Evolutionary conservation across 1,140 invertebrate genomes (phyloP).

Genomic region (Hylaeus volcanicus): DNA sequence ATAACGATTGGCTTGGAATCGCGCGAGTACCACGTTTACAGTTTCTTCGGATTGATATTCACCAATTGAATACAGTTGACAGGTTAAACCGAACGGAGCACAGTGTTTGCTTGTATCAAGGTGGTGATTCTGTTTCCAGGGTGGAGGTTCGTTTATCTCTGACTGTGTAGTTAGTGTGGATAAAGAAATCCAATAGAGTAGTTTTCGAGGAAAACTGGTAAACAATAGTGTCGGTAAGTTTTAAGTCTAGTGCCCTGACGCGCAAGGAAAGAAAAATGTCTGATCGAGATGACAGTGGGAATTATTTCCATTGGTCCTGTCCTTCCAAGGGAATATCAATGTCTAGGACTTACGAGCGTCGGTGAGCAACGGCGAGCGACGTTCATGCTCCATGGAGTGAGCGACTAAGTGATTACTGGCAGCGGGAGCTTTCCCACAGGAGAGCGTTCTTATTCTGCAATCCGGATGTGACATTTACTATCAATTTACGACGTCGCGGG

Average conservation of each 20-base stretch:
- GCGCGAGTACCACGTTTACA: neutral
- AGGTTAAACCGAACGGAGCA: too few species aligned
- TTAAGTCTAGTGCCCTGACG: too few species aligned
- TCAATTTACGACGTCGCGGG: slow-evolving; percentile 76
- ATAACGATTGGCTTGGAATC: neutral
- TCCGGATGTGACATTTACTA: slow-evolving; percentile 76
- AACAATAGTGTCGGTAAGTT: too few species aligned
- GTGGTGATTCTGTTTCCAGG: neutral
- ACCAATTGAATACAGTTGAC: neutral
- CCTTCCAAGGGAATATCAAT: slow-evolving; percentile 39
- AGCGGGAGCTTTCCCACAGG: slow-evolving; percentile 55
- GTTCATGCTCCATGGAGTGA: slow-evolving; percentile 37
- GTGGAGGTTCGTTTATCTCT: too few species aligned
- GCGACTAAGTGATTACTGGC: slow-evolving; percentile 54
- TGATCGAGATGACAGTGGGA: neutral
- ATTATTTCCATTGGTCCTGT: slow-evolving; percentile 14
- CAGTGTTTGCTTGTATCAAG: neutral
- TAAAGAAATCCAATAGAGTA: too few species aligned
- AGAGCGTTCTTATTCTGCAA: slow-evolving; percentile 71
- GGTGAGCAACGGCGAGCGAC: slow-evolving; percentile 33
- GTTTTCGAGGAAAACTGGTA: too few species aligned
- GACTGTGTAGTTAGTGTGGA: too few species aligned
- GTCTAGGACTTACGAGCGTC: slow-evolving; percentile 38
- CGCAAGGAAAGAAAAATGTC: neutral
- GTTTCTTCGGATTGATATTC: neutral